Evolutionary conservation across 30 jellyfish, hydroid and myxozoan species (phyloP).

Genomic region (Pseudorhiza aurosa): DNA sequence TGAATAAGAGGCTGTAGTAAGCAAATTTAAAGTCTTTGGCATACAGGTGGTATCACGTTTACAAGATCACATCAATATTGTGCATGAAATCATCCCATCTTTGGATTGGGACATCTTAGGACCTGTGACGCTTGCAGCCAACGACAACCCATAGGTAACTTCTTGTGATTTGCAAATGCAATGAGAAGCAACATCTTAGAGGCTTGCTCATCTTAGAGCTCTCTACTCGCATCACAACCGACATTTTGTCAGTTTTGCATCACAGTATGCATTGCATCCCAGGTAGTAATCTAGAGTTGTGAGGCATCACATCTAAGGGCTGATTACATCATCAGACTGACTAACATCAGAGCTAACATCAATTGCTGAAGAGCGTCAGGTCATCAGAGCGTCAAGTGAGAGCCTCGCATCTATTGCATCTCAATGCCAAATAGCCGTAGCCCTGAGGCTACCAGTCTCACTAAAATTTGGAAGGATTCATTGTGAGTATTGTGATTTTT

Average conservation of each 20-base stretch:
- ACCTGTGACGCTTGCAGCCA: neutral
- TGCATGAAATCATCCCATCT: neutral
- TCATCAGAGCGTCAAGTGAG: slow-evolving; percentile 51
- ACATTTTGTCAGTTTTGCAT: slow-evolving; percentile 19
- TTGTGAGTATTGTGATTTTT: slow-evolving; percentile 21
- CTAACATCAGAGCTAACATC: slow-evolving; percentile 13
- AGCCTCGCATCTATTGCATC: slow-evolving; percentile 67
- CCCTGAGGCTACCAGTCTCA: slow-evolving; percentile 56
- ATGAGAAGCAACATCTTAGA: neutral
- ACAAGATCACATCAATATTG: too few species aligned
- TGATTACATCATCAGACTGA: slow-evolving; percentile 21
- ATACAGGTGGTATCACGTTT: too few species aligned
- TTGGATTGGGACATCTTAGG: too few species aligned
- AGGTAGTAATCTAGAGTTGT: slow-evolving; percentile 7
- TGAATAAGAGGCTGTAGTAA: too few species aligned
- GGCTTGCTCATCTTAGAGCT: neutral
- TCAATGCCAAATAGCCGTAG: slow-evolving; percentile 38
- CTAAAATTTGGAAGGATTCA: slow-evolving; percentile 64
- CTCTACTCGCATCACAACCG: neutral
- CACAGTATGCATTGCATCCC: slow-evolving; percentile 4
- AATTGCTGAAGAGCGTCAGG: slow-evolving; percentile 54
- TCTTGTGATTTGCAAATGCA: neutral
- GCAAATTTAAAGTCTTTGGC: too few species aligned
- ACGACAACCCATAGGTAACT: neutral
- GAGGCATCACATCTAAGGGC: slow-evolving; percentile 22